Percentiles rank a stretch among this genome's conserved stretches.
Conservation (phyloP, 2,888 invertebrate genomes). For the Conchocele bisecta region DNA sequence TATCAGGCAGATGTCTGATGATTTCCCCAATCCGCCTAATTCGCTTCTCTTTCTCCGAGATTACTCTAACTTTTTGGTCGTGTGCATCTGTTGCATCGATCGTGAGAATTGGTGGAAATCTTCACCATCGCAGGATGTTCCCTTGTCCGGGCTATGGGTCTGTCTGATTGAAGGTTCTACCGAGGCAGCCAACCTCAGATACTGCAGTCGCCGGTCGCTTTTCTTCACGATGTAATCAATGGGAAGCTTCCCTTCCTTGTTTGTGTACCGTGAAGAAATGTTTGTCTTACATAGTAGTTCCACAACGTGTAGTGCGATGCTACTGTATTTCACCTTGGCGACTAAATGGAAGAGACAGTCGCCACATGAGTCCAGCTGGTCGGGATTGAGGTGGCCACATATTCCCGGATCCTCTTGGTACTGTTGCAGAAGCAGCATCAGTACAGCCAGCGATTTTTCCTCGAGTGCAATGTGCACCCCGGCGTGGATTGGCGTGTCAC, state of each 20-base stretch:
- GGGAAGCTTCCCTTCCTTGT: slow-evolving; percentile 67
- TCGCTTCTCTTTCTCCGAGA: slow-evolving; percentile 38
- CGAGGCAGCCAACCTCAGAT: slow-evolving; percentile 36
- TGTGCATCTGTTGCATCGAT: slow-evolving; percentile 18
- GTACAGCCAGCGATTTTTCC: slow-evolving; percentile 49
- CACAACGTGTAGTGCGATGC: slow-evolving; percentile 54
- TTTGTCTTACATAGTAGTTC: slow-evolving; percentile 65
- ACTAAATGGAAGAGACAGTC: slow-evolving; percentile 63
- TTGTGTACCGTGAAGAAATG: slow-evolving; percentile 57
- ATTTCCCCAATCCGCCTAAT: slow-evolving; percentile 55
- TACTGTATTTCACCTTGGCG: slow-evolving; percentile 57
- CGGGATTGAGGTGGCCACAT: slow-evolving; percentile 59
- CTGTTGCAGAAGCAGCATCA: slow-evolving; percentile 64
- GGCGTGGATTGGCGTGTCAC: slow-evolving; percentile 75
- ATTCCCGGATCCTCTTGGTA: slow-evolving; percentile 54
- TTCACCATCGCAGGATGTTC: slow-evolving; percentile 4
- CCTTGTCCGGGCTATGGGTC: neutral
- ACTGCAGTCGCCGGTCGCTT: slow-evolving; percentile 66
- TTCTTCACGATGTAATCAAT: slow-evolving; percentile 62
- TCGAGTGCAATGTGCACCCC: slow-evolving; percentile 67
- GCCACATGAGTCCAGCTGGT: slow-evolving; percentile 50
- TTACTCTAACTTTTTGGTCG: slow-evolving; percentile 24
- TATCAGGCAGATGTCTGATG: slow-evolving; percentile 54
- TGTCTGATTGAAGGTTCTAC: slow-evolving; percentile 12
- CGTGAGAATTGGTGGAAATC: slow-evolving; percentile 17